Evolutionary conservation across 2,113 vertebrate genomes (phyloP), one percentile per base, ranked within the genome.

Genomic region (Hippocampus guttulatus): DNA sequence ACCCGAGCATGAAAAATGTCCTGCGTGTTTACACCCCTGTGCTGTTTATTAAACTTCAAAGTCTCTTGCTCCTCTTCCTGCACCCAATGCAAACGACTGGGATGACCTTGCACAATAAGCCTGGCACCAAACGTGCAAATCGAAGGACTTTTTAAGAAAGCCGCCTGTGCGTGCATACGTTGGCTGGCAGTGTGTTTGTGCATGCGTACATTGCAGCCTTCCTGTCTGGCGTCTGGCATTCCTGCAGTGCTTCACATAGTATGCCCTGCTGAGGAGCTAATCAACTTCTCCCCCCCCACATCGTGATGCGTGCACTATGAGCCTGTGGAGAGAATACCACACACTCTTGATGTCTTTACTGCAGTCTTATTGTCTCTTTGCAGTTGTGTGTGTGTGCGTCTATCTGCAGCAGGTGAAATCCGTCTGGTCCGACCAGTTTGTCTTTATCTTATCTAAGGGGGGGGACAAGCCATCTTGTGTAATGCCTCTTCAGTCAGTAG

Each of bases 391-490:
- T 43, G 49, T 23, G 61, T 43, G 38, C 25, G 21, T 66, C 69
- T 65, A 73, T 81, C 78, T 75, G 71, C 49, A 77, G 55, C 70
- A 77, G 82, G 69, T 84, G 81, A 43, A 84, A 77, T 80, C 74
- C 33, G 15, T 71, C 81, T 77, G 79, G 82, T 78, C 61, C 0
- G 67, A 80, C 83, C 69, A 58, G 83, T 81, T 87, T 57, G 41
- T n/a, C 52, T 78, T 58, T 75, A 52, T 67, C 15, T 58, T 40
- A 2, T 18, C 6, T 65, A 20, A 64, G 5, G 62, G 43, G 15
- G 23, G 15, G 43, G 62, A 38, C 30, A 21, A 0, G 23, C 43
- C 12, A 16, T 25, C 55, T n/a, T 64, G 62, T 43, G 62, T 64
- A 41, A 43, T 64, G 62, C 43, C 62, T 64, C 40, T 61, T 5